phyloP scores from a whole-genome alignment of 2,888 invertebrate genomes.

The Tuberolachnus salignus region DNA sequence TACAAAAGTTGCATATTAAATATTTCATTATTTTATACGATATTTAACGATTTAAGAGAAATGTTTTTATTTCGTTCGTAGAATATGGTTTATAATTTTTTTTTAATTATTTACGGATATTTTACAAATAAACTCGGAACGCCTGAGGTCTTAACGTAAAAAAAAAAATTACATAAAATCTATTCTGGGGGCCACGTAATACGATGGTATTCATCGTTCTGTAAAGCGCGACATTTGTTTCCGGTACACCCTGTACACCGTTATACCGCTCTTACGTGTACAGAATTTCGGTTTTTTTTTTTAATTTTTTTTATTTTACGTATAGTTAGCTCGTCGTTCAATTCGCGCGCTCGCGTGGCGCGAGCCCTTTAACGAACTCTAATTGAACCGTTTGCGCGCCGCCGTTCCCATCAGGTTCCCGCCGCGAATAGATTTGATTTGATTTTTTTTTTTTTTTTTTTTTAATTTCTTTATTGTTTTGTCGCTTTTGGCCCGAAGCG shows the following conservation, averaged over 20 bases:
- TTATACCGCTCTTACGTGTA: background rate
- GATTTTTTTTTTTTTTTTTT: constrained; percentile 38
- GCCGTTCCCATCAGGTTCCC: constrained; percentile 46
- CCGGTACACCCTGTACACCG: background rate
- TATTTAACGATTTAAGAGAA: too few relatives aligned
- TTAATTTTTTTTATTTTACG: background rate
- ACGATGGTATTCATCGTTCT: too few relatives aligned
- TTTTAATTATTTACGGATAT: too few relatives aligned
- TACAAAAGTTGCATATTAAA: too few relatives aligned
- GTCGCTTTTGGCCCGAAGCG: constrained; percentile 39
- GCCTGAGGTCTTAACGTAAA: too few relatives aligned
- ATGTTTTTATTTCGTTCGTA: too few relatives aligned
- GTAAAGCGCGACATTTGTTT: background rate
- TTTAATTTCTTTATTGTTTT: constrained; percentile 45
- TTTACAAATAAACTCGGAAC: too few relatives aligned
- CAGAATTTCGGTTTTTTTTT: background rate
- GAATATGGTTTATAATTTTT: too few relatives aligned
- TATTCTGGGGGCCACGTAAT: too few relatives aligned
- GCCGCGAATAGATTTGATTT: constrained; percentile 37
- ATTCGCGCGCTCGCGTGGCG: background rate
- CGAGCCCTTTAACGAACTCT: constrained; percentile 49
- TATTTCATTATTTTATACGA: too few relatives aligned
- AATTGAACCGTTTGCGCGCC: constrained; percentile 48
- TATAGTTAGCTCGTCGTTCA: too few relatives aligned
- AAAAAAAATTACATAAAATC: too few relatives aligned